Conservation (phyloP, 1,140 invertebrate genomes). For the Euglossa dilemma region DNA sequence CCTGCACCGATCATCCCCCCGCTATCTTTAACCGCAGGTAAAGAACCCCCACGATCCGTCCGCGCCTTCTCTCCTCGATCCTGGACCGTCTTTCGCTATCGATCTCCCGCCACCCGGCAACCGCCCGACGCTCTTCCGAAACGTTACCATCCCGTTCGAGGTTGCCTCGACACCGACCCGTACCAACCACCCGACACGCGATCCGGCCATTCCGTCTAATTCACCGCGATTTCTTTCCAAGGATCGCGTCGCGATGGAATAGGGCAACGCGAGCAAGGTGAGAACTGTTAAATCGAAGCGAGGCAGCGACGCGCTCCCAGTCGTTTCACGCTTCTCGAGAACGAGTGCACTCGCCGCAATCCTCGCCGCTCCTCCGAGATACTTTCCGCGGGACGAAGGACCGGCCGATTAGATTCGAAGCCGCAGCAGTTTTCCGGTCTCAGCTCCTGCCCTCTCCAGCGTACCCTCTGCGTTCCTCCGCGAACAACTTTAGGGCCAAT, state of each 20-base stretch:
- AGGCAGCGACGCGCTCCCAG: not conserved
- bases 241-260: too few species aligned
- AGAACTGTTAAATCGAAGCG: conserved; percentile 20
- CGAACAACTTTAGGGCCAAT: conserved; percentile 43
- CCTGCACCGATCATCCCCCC: not conserved
- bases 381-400: conserved; percentile 53
- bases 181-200: too few species aligned
- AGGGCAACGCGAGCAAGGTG: not conserved
- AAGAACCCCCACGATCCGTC: conserved; percentile 4
- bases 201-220: too few species aligned
- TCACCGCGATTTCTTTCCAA: too few species aligned
- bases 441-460: not conserved
- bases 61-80: not conserved
- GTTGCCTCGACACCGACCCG: too few species aligned
- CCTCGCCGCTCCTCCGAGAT: conserved; percentile 25
- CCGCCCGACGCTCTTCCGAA: not conserved
- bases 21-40: conserved; percentile 19
- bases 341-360: conserved; percentile 21
- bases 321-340: conserved; percentile 5
- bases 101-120: not conserved
- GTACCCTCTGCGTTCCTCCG: conserved; percentile 2
- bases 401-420: conserved; percentile 55
- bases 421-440: conserved; percentile 52
- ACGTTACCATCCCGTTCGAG: not conserved
- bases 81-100: not conserved